Percentiles rank a stretch among this genome's conserved stretches.
phyloP scores from a whole-genome alignment of 2,113 vertebrate species.

The Crotalus tigris region DNA sequence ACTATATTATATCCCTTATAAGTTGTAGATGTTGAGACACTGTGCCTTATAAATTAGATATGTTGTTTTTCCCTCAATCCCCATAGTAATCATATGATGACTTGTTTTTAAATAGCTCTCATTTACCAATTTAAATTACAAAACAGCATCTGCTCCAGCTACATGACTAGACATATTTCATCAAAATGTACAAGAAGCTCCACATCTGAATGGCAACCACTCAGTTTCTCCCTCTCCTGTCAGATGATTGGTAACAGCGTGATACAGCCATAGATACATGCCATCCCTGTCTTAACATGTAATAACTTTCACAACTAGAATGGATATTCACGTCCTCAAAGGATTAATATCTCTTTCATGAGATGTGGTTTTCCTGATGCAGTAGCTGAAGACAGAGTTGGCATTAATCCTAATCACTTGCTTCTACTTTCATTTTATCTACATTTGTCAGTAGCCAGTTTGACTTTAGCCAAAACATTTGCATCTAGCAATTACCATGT shows the following conservation, averaged over 20 bases:
- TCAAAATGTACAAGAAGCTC: slow-evolving; percentile 32
- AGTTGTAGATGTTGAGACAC: background rate
- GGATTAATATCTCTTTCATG: background rate
- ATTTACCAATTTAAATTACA: slow-evolving; percentile 52
- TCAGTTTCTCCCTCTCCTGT: slow-evolving; percentile 46
- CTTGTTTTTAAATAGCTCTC: slow-evolving; percentile 52
- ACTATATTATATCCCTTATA: background rate
- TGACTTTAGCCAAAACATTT: background rate
- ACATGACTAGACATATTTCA: slow-evolving; percentile 43
- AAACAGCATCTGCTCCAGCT: slow-evolving; percentile 48
- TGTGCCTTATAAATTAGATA: slow-evolving; percentile 27
- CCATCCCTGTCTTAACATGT: background rate
- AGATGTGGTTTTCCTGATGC: background rate
- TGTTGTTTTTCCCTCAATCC: slow-evolving; percentile 35
- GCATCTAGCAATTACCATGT: background rate
- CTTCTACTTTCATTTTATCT: background rate
- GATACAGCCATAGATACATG: background rate
- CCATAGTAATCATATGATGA: slow-evolving; percentile 10
- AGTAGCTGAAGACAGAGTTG: background rate
- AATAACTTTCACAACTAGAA: background rate
- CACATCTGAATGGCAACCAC: slow-evolving; percentile 50
- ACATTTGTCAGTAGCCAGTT: background rate
- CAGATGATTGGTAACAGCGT: background rate
- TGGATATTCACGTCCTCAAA: background rate
- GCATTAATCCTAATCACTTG: background rate